Evolutionary conservation across 2,797 vertebrate species (phyloP).

Genomic region (Dendrocincla fuliginosa): DNA sequence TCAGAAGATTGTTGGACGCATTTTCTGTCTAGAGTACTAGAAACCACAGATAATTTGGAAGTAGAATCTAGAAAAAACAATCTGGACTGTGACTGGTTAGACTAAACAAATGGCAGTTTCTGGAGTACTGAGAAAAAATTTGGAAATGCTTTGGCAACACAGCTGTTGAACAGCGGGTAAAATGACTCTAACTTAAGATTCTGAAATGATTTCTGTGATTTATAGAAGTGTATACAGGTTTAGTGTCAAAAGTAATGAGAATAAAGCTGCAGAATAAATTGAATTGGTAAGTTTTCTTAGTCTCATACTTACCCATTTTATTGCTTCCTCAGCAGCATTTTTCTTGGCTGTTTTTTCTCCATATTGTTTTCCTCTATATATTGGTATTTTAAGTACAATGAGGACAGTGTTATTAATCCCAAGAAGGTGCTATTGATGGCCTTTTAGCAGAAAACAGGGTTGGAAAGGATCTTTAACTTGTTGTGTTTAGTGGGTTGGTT

Average conservation of each 20-base stretch:
- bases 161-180: background rate
- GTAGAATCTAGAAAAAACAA: background rate
- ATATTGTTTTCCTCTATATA: background rate
- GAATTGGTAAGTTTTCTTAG: background rate
- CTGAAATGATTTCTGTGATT: background rate
- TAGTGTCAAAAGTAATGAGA: background rate
- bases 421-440: background rate
- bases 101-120: constrained; percentile 14
- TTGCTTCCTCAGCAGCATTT: background rate
- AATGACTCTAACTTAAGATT: background rate
- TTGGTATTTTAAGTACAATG: background rate
- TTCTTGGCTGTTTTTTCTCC: background rate
- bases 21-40: background rate
- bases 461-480: background rate
- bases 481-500: background rate
- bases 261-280: background rate
- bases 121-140: background rate
- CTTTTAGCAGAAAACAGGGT: background rate
- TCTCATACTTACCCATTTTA: background rate
- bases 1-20: background rate
- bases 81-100: background rate
- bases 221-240: background rate
- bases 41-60: background rate
- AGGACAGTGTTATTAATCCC: background rate
- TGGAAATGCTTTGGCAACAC: background rate